These are phyloP conservation scores for Oenanthe melanoleuca DNA, from an alignment of 2,113 vertebrate genomes.

Conservation along the genomic window DNA sequence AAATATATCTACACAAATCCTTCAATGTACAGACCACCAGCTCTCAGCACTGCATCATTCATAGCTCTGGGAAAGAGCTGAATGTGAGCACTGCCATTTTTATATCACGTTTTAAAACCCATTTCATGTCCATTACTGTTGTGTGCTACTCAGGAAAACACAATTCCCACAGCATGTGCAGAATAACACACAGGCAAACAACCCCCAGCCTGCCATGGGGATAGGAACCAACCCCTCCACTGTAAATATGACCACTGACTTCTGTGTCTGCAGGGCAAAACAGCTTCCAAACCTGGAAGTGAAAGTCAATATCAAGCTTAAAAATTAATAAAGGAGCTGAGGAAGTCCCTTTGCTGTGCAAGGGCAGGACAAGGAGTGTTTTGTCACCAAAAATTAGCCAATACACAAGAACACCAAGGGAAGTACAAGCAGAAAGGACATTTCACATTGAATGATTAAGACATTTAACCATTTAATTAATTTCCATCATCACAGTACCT, in stretches of 20 bases:
- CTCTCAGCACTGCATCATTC: not conserved
- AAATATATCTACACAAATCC: not conserved
- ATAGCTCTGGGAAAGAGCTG: not conserved
- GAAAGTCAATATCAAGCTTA: not conserved
- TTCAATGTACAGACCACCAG: not conserved
- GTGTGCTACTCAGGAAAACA: not conserved
- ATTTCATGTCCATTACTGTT: not conserved
- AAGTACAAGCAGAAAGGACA: not conserved
- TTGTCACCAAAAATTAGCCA: slow-evolving; percentile 7
- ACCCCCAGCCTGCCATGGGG: not conserved
- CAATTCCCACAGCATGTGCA: not conserved
- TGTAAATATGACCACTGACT: not conserved
- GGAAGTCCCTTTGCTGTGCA: not conserved
- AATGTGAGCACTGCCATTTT: not conserved
- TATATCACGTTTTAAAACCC: not conserved
- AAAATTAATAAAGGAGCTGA: not conserved
- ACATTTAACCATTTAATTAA: not conserved
- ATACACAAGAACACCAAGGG: not conserved
- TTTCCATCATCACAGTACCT: not conserved
- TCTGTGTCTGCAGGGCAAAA: not conserved
- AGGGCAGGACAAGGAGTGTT: not conserved
- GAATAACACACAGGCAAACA: not conserved
- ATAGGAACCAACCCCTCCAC: not conserved
- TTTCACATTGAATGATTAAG: not conserved
- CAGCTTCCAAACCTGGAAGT: not conserved